phyloP scores from a whole-genome alignment of 2,888 invertebrate species.

The Panorpa germanica region DNA sequence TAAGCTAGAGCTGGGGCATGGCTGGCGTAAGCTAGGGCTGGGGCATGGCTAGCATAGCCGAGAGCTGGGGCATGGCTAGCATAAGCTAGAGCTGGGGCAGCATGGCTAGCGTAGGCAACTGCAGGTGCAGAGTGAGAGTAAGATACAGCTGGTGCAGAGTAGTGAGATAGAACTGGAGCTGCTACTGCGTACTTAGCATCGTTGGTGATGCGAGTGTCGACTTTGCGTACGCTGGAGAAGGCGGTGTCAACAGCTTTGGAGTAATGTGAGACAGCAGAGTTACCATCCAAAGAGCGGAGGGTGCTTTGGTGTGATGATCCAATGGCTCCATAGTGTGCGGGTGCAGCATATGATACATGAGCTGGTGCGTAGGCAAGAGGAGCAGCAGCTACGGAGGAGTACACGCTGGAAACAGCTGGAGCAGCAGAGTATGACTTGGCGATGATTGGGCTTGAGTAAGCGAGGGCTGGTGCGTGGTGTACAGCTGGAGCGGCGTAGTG shows the following conservation, averaged over 20 bases:
- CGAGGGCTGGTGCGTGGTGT: conserved; percentile 15
- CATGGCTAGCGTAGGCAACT: conserved; percentile 14
- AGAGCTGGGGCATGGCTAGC: conserved; percentile 17
- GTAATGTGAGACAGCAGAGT: conserved; percentile 32
- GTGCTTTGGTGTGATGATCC: conserved; percentile 34
- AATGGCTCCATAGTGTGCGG: conserved; percentile 18
- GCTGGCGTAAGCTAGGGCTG: conserved; percentile 13
- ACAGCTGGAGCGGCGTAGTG: conserved; percentile 22
- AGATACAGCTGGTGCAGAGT: conserved; percentile 20
- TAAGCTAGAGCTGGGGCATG: conserved; percentile 12
- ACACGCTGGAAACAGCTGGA: conserved; percentile 14
- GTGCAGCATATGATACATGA: conserved; percentile 15
- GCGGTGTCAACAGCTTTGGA: conserved; percentile 37
- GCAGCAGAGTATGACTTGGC: conserved; percentile 29
- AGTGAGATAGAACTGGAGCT: conserved; percentile 24
- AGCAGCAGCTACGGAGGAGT: conserved; percentile 15
- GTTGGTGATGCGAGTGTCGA: conserved; percentile 35
- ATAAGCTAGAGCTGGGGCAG: conserved; percentile 17
- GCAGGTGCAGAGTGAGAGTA: conserved; percentile 15
- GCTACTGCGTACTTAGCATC: conserved; percentile 28
- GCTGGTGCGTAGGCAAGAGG: conserved; percentile 14
- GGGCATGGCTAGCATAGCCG: conserved; percentile 16
- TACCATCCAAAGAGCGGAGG: conserved; percentile 32
- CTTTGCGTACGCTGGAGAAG: conserved; percentile 37
- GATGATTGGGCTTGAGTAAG: conserved; percentile 19